Conservation (phyloP, 2,113 vertebrate species). For the Okapia johnstoni region DNA sequence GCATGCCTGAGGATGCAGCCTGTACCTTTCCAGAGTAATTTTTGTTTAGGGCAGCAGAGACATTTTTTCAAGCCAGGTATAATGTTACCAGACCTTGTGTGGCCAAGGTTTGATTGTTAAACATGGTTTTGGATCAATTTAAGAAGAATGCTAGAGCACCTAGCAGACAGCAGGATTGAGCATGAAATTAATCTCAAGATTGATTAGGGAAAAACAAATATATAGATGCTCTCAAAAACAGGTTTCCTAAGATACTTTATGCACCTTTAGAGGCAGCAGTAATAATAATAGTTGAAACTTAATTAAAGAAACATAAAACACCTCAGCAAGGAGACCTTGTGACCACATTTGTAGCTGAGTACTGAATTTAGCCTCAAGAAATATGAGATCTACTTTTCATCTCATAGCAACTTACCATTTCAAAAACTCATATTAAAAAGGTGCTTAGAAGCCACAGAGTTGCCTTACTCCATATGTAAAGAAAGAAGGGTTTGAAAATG, state of each 20-base stretch:
- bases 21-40: constrained; percentile 39
- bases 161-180: neutral
- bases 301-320: constrained; percentile 54
- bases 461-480: constrained; percentile 25
- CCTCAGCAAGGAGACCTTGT: constrained; percentile 8
- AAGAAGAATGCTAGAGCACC: neutral
- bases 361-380: constrained; percentile 54
- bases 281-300: constrained; percentile 29
- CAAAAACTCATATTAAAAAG: constrained; percentile 31
- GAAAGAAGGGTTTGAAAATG: constrained; percentile 41
- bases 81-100: constrained; percentile 14
- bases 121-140: constrained; percentile 3
- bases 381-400: constrained; percentile 50
- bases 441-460: constrained; percentile 13
- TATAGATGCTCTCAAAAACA: neutral
- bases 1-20: constrained; percentile 31
- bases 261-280: neutral
- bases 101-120: constrained; percentile 40
- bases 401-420: constrained; percentile 52
- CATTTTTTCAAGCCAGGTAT: constrained; percentile 19
- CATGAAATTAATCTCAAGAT: constrained; percentile 26
- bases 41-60: neutral
- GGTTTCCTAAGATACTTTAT: constrained; percentile 12
- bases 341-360: constrained; percentile 32
- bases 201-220: constrained; percentile 43